Evolutionary conservation across 1,140 invertebrate species (phyloP), one percentile per base, ranked within the genome.

Genomic region (Dufourea novaeangliae): DNA sequence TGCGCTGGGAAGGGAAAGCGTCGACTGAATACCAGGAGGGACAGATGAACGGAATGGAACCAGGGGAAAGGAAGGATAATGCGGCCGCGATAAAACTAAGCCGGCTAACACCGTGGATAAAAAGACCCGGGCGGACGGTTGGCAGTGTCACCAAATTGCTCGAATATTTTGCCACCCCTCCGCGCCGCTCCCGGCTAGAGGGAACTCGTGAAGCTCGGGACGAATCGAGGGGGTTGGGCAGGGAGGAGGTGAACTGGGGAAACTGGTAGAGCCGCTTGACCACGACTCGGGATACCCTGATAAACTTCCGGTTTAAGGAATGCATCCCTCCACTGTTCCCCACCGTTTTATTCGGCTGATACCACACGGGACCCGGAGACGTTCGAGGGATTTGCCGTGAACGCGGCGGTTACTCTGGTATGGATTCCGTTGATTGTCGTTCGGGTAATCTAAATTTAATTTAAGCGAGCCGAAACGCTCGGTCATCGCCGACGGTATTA

Each of bases 81-180:
- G 84, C 84, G 79, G 34, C 85, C 80, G 66, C 87, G 89, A 91
- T 90, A 91, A 90, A 91, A 89, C 89, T 90, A 89, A 90, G 87
- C 89, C 88, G 80, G 85, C 80, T 88, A 90, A 89, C 87, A 85
- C 84, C 85, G 71, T 41, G 79, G 88, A 89, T 87, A 90, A 90
- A 86, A 87, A 88, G 82, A 80, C 68, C 80, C 79, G 20, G 64
- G 46, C 74, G 82, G 82, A 79, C 77, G 85, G 84, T 88, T 88
- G 86, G 85, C 85, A 88, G 87, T 89, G 89, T 90, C 87, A 86
- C 87, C 86, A 88, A 89, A 90, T 89, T 87, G 87, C 84, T 87
- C 80, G 85, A 90, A 90, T 90, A 90, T 90, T 90, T 90, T 87
- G 85, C n/a, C 86, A 83, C 82, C 79, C 77, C 66, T 50, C 73